Evolutionary conservation across 2,888 invertebrate species (phyloP).

Genomic region (Tenthredo scrophulariae): DNA sequence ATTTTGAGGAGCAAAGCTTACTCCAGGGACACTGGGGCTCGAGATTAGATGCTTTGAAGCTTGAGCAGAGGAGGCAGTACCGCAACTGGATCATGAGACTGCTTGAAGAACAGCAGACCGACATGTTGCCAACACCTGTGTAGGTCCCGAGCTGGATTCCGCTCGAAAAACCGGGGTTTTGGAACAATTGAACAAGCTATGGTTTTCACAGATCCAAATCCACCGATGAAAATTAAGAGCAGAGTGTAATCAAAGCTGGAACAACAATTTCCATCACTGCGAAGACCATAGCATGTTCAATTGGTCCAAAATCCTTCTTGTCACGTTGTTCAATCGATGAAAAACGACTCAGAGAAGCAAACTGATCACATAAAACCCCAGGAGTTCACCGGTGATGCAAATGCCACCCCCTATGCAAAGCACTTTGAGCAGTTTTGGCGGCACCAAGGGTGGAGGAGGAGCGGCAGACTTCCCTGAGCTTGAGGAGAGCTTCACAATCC

Average conservation of each 20-base stretch:
- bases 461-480: conserved; percentile 77
- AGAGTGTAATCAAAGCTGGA: not conserved
- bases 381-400: conserved; percentile 79
- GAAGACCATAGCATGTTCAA: not conserved
- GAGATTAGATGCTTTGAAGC: conserved; percentile 90
- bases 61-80: conserved; percentile 92
- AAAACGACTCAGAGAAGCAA: not conserved
- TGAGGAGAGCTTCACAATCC: conserved; percentile 98
- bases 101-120: conserved; percentile 85
- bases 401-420: conserved; percentile 67
- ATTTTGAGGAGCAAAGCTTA: conserved; percentile 91
- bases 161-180: not conserved
- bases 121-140: conserved; percentile 81
- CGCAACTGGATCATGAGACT: conserved; percentile 93
- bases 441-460: conserved; percentile 50
- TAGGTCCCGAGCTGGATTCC: conserved; percentile 65
- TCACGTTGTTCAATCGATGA: not conserved
- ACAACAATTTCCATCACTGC: not conserved
- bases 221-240: not conserved
- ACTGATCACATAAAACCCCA: conserved; percentile 58
- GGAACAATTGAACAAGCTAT: not conserved
- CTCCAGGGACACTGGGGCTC: conserved; percentile 92
- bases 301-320: not conserved
- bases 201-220: not conserved
- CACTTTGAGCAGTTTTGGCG: conserved; percentile 64